phyloP scores from a whole-genome alignment of 1,140 invertebrate genomes.

The Brachionus koreanus region DNA sequence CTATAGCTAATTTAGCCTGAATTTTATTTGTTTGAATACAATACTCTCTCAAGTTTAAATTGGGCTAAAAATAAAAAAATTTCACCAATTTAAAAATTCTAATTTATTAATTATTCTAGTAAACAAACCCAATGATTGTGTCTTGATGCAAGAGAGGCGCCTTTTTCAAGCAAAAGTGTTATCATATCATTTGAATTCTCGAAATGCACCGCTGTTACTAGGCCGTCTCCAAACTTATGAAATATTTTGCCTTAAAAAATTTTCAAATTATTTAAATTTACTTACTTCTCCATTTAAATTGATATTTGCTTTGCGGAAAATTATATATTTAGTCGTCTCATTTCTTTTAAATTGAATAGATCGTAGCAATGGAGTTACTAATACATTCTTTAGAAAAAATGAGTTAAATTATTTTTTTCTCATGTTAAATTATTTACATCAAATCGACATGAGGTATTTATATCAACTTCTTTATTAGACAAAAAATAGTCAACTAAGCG shows the following conservation, averaged over 20 bases:
- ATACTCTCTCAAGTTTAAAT: slow-evolving; percentile 41
- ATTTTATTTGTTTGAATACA: slow-evolving; percentile 43
- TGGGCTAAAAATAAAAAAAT: slow-evolving; percentile 2
- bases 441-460: background rate
- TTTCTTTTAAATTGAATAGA: slow-evolving; percentile 6
- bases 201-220: slow-evolving; percentile 42
- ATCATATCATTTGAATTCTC: slow-evolving; percentile 29
- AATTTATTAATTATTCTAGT: background rate
- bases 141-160: slow-evolving; percentile 2
- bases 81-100: too few species aligned
- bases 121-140: slow-evolving; percentile 24
- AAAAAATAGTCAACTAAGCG: slow-evolving; percentile 39
- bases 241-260: background rate
- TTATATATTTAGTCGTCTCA: slow-evolving; percentile 36
- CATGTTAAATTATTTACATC: background rate
- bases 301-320: slow-evolving; percentile 34
- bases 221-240: slow-evolving; percentile 12
- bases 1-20: slow-evolving; percentile 38
- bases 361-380: background rate
- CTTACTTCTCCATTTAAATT: slow-evolving; percentile 6
- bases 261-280: background rate
- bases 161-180: slow-evolving; percentile 39
- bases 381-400: background rate
- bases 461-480: background rate
- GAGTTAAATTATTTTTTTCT: background rate